Conservation (phyloP, 2,113 vertebrate species). For the Alethe diademata region DNA sequence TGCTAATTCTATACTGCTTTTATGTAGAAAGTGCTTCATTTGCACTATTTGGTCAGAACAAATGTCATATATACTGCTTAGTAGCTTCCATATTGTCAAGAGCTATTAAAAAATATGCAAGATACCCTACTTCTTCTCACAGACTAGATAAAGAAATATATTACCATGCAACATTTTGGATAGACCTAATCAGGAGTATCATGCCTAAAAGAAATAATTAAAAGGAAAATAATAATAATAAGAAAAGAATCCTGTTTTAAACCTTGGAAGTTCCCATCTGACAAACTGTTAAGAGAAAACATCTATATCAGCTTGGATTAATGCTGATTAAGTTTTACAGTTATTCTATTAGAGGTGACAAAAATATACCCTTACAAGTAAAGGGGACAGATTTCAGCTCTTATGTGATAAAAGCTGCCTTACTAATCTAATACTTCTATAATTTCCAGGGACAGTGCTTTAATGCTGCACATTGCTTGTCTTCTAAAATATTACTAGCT, state of each 20-base stretch:
- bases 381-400: background rate
- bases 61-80: background rate
- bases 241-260: background rate
- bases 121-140: background rate
- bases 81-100: background rate
- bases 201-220: background rate
- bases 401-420: background rate
- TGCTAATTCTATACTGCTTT: background rate
- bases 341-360: background rate
- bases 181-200: background rate
- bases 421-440: background rate
- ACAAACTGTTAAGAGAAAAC: background rate
- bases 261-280: background rate
- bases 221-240: background rate
- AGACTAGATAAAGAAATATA: background rate
- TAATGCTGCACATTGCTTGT: background rate
- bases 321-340: background rate
- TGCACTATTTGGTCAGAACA: background rate
- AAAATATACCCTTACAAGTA: background rate
- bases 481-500: background rate
- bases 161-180: background rate
- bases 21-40: background rate
- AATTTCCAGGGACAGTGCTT: background rate
- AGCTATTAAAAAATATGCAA: background rate
- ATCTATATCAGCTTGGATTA: background rate